Base-by-base conservation (phyloP, 2,113 vertebrate genomes). In the Clarias gariepinus region DNA sequence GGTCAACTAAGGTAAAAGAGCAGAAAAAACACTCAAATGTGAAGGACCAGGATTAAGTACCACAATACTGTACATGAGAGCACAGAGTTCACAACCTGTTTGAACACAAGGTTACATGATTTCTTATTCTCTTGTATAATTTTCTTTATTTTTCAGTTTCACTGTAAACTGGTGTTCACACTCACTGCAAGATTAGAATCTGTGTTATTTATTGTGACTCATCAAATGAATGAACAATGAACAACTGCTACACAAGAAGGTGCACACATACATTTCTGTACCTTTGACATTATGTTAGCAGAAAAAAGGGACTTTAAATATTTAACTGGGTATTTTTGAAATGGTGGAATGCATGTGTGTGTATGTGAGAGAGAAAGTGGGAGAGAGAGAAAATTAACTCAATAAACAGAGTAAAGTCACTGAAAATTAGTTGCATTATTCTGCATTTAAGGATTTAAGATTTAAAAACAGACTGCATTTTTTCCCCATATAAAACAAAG, bases 211-310 rank as follows among this genome's bases (percentile, higher is more conserved):
- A 78, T 28, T 18, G 15, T 78, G 25, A 78, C n/a, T 78, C 74
- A 76, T 2, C 16, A 53, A 36, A 41, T 36, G 53, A 66, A 55
- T 33, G 16, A 9, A 23, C 21, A 55, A n/a, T 95, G 91, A 99
- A 97, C 97, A 93, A 97, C 96, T 55, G 96, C 94, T 28, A 98
- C 96, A 69, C 97, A 99, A 81, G 96, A 96, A 0, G 80, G 94
- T 96, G 57, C 97, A 99, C 23, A 95, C 47, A 21, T 87, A 95
- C 41, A 21, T 87, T 94, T 77, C 88, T 90, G 81, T 86, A 94
- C 53, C 53, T 90, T 96, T 98, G 94, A 71, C 66, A 57, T 25
- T 10, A 30, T 71, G 66, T 83, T 8, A 33, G 5, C 47, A 58
- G 47, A 71, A 83, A 47, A 57, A 68, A 63, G 63, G 64, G 47